Evolutionary conservation across 1,140 invertebrate genomes (phyloP).

Genomic region (Homarus americanus): DNA sequence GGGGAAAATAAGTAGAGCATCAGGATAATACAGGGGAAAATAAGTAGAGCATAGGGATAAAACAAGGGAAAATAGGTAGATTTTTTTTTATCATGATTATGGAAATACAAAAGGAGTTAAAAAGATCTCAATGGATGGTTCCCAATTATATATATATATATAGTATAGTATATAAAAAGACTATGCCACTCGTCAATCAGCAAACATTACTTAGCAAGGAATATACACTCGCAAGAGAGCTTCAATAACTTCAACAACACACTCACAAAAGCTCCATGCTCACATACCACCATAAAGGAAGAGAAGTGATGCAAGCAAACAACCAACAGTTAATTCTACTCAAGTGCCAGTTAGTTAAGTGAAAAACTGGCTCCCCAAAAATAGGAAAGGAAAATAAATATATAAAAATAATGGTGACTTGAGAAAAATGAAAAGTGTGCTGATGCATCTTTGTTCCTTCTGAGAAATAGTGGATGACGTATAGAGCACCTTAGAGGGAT

Average conservation of each 20-base stretch:
- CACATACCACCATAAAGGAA: neutral
- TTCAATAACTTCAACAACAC: neutral
- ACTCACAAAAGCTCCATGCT: constrained; percentile 8
- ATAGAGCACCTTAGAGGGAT: too few species aligned
- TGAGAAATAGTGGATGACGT: too few species aligned
- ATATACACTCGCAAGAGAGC: neutral
- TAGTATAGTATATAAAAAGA: neutral
- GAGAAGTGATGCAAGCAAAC: constrained; percentile 9
- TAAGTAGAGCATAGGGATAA: too few species aligned
- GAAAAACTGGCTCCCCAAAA: neutral
- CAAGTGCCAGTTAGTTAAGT: neutral
- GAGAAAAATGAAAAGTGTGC: too few species aligned
- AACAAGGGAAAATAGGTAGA: neutral
- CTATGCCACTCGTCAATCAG: neutral
- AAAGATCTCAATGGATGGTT: neutral
- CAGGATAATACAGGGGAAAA: constrained; percentile 8
- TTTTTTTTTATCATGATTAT: too few species aligned
- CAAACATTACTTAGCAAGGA: neutral
- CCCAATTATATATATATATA: too few species aligned
- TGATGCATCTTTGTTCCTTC: too few species aligned
- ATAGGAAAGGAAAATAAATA: neutral
- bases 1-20: constrained; percentile 5
- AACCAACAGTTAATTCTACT: neutral
- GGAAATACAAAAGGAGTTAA: neutral
- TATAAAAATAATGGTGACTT: too few species aligned